Evolutionary conservation across 2,797 vertebrate genomes (phyloP).

Genomic region (Manis crassicaudata): DNA sequence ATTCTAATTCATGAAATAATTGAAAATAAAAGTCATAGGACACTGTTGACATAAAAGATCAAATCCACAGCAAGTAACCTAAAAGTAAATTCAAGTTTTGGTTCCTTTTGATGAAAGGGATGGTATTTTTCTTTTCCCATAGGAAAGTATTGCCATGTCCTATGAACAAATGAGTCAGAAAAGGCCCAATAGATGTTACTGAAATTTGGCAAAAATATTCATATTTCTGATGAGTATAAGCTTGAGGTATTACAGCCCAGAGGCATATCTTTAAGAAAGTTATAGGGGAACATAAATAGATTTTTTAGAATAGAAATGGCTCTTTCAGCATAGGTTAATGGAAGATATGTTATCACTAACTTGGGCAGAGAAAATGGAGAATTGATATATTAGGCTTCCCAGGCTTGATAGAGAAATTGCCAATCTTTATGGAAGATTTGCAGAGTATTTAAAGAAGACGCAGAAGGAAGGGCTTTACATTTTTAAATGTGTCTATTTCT

Average conservation of each 20-base stretch:
- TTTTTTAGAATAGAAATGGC: slow-evolving; percentile 72
- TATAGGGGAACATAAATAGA: slow-evolving; percentile 72
- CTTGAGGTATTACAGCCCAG: slow-evolving; percentile 61
- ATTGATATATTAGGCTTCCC: slow-evolving; percentile 66
- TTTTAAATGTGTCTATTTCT: slow-evolving; percentile 49
- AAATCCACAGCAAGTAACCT: neutral
- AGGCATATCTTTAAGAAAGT: slow-evolving; percentile 73
- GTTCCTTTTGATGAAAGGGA: neutral
- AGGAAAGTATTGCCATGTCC: neutral
- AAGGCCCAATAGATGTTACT: neutral
- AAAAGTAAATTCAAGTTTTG: neutral
- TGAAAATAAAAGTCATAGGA: neutral
- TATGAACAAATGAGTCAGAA: slow-evolving; percentile 23
- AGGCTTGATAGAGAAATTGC: slow-evolving; percentile 65
- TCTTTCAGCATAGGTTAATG: slow-evolving; percentile 74
- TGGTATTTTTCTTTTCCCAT: neutral
- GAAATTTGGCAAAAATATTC: slow-evolving; percentile 62
- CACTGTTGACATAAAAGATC: neutral
- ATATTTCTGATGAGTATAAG: slow-evolving; percentile 63
- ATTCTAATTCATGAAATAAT: slow-evolving; percentile 2
- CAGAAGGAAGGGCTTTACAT: slow-evolving; percentile 28
- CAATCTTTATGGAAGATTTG: slow-evolving; percentile 64
- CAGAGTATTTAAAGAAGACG: slow-evolving; percentile 58
- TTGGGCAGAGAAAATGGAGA: slow-evolving; percentile 64
- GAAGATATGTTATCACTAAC: slow-evolving; percentile 74